phyloP scores from a whole-genome alignment of 2,888 invertebrate genomes.

The Lumbricus terrestris region DNA sequence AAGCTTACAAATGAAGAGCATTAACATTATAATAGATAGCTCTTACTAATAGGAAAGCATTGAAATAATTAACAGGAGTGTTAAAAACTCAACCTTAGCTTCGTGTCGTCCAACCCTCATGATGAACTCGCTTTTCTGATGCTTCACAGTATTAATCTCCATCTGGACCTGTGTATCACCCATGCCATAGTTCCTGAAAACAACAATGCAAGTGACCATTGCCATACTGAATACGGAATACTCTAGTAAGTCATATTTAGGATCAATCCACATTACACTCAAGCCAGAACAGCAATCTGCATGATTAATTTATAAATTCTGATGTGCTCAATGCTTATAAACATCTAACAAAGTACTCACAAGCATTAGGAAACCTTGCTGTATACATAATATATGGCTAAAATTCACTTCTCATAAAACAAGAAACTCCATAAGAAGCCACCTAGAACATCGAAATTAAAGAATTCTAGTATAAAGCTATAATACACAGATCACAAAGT shows the following conservation, averaged over 20 bases:
- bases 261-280: neutral
- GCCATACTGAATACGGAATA: too few species aligned
- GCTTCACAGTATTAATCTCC: constrained; percentile 74
- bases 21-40: neutral
- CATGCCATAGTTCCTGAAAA: constrained; percentile 79
- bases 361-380: neutral
- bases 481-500: neutral
- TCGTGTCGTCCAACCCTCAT: constrained; percentile 91
- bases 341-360: neutral
- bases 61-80: neutral
- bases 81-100: constrained; percentile 64
- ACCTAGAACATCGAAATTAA: neutral
- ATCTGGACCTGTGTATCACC: constrained; percentile 84
- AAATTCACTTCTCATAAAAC: neutral
- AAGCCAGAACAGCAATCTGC: neutral
- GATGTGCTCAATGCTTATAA: neutral
- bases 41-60: neutral
- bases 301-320: neutral
- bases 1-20: too few species aligned
- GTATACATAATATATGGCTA: neutral
- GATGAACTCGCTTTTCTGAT: constrained; percentile 85
- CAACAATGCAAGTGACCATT: neutral
- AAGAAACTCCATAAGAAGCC: neutral
- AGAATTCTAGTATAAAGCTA: neutral
- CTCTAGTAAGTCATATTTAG: neutral